phyloP scores from a whole-genome alignment of 1,140 invertebrate species.

The Zaprionus camerounensis region DNA sequence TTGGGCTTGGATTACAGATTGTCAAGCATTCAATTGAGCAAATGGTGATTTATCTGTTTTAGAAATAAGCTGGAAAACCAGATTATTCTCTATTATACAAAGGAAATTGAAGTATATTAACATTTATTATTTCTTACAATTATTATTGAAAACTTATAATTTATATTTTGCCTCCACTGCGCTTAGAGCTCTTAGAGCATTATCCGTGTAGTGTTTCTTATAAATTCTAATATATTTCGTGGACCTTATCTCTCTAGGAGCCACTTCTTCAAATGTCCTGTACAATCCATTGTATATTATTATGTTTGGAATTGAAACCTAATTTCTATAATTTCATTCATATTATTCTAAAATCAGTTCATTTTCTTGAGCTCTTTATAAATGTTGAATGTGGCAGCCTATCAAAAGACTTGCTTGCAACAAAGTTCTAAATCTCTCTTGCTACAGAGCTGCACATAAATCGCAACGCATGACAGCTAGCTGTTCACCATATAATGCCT shows the following conservation, averaged over 20 bases:
- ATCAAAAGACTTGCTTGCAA: too few species aligned
- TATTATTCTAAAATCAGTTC: background rate
- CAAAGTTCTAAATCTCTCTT: too few species aligned
- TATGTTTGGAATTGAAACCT: background rate
- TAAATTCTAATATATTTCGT: too few species aligned
- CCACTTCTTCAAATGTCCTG: too few species aligned
- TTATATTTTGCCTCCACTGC: too few species aligned
- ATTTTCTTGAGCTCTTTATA: background rate
- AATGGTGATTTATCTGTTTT: background rate
- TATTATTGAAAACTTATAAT: too few species aligned
- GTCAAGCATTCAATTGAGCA: constrained; percentile 16
- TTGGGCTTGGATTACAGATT: constrained; percentile 4
- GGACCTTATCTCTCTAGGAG: too few species aligned
- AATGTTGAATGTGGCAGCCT: background rate
- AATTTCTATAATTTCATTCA: background rate
- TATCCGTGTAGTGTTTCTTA: too few species aligned
- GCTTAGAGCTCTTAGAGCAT: too few species aligned
- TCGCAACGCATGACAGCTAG: too few species aligned
- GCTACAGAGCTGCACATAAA: too few species aligned
- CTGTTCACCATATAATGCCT: constrained; percentile 2
- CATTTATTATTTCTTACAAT: background rate
- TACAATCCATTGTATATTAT: background rate
- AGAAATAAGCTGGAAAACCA: background rate
- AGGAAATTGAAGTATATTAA: background rate
- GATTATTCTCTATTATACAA: background rate